Base-by-base conservation (phyloP, 2,888 invertebrate genomes). In the Hedya salicella region DNA sequence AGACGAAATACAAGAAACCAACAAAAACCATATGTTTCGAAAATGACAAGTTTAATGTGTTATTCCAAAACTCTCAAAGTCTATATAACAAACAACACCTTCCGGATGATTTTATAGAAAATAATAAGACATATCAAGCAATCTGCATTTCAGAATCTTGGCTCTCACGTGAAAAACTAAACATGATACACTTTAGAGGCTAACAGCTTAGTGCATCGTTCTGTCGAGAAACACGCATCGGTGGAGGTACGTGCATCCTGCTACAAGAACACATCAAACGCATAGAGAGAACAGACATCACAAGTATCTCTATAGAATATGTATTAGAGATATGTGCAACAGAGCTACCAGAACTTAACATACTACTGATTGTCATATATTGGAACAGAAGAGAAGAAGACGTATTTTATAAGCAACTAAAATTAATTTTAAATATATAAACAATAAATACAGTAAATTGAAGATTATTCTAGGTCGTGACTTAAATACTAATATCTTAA, bases 11-110 rank as follows among this genome's bases (percentile, higher is more conserved):
- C 6, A 25, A 30, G n/a, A 36, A 11, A 19, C 21, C 4, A n/a
- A n/a, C n/a, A n/a, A n/a, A n/a, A n/a, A n/a, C n/a, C n/a, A n/a
- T n/a, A n/a, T n/a, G n/a, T n/a, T n/a, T n/a, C n/a, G n/a, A n/a
- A n/a, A n/a, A n/a, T n/a, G n/a, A n/a, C n/a, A n/a, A n/a, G n/a
- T n/a, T n/a, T n/a, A 54, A 16, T 13, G 16, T 59, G 16, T 42
- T 66, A 6, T 68, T 60, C 14, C 67, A 69, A 17, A 69, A 69
- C 39, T n/a, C 68, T 0, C 65, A 69, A 62, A 69, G 69, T 21
- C 2, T 68, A 1, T 50, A 59, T 42, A 69, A 69, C 16, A 69
- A 69, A 64, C 60, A 64, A 50, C 44, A 64, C n/a, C n/a, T 64
- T n/a, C 6, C 68, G 17, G 62, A 68, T 46, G 13, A 54, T 0